Base-by-base conservation (phyloP, 2,797 vertebrate genomes). In the Somateria mollissima region DNA sequence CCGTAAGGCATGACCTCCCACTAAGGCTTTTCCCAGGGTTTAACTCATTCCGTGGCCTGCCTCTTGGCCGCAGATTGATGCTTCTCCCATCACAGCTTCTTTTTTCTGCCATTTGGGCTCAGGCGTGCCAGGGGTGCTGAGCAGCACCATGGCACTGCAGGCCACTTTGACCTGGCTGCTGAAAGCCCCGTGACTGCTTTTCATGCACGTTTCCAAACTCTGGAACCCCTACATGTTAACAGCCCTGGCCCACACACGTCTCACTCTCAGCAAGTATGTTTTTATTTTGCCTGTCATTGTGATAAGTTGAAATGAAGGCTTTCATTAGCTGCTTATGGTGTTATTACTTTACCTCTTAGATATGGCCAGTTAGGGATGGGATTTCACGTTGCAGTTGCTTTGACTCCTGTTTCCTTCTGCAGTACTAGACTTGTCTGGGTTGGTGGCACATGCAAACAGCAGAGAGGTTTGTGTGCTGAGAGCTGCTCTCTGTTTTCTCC, bases 91-190 rank as follows among this genome's bases (percentile, higher is more conserved):
- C 16, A 13, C 58, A 9, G 22, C 41, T 39, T 22, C 41, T 58
- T 39, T 70, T 49, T 64, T 13, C 36, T 32, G 15, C 36, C 27
- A 4, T 66, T 11, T 21, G 34, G 62, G 32, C 32, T 45, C 47
- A 53, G 66, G 56, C n/a, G 19, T 5, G 6, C 28, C 3, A 8
- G 36, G 66, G 66, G 72, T 9, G 10, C n/a, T 25, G 72, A 62
- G 28, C 47, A 71, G 57, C 0, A 0, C 67, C 37, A 70, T 1
- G 4, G 41, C 83, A 61, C 60, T 5, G 0, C 1, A 10, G 36
- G 45, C 39, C 37, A 10, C 36, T 34, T 27, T 36, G n/a, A 13
- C 75, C 39, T 60, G 86, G 54, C 67, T 65, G 69, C 69, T 70
- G 56, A 24, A 58, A 79, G 27, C 54, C 49, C 67, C 0, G 0